Evolutionary conservation across 37 sponge, comb jelly and placozoan genomes (phyloP), one percentile per base, ranked within the genome.

Genomic region (Crambe crambe): DNA sequence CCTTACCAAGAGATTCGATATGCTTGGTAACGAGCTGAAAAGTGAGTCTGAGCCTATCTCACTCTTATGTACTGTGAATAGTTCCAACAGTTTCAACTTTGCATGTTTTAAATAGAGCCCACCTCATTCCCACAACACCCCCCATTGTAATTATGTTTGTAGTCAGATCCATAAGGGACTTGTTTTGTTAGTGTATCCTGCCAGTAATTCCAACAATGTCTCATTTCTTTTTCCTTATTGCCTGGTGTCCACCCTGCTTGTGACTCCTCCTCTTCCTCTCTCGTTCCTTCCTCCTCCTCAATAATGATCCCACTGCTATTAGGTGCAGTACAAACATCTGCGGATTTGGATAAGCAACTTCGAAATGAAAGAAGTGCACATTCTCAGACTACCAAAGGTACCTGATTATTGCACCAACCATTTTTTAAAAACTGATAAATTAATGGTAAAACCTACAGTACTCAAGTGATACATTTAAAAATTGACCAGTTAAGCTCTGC

Each of bases 1-100:
- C 27, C 31, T 65, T 29, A 31, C 35, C 30, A 65, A 65, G 35
- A 65, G 66, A 65, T 65, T 65, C 30, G 66, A 65, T 31, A 34
- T 65, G 35, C 66, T 65, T 34, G 30, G 66, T 34, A 65, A 34
- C 10, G 66, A 65, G 31, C 35, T 65, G 10, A 65, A 65, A 9
- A 31, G 66, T 65, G 31, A 31, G 66, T 31, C 9, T 9, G 54
- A n/a, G n/a, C n/a, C n/a, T n/a, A n/a, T n/a, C n/a, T n/a, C n/a
- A n/a, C n/a, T n/a, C n/a, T n/a, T n/a, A n/a, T n/a, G n/a, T n/a
- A n/a, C n/a, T n/a, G n/a, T n/a, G n/a, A n/a, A n/a, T n/a, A n/a
- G n/a, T n/a, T n/a, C n/a, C n/a, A n/a, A n/a, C n/a, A n/a, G n/a
- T n/a, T n/a, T n/a, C n/a, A n/a, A n/a, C n/a, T n/a, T n/a, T n/a